These are phyloP conservation scores for Solea senegalensis DNA, from an alignment of 2,113 vertebrate genomes.

Conservation along the genomic window DNA sequence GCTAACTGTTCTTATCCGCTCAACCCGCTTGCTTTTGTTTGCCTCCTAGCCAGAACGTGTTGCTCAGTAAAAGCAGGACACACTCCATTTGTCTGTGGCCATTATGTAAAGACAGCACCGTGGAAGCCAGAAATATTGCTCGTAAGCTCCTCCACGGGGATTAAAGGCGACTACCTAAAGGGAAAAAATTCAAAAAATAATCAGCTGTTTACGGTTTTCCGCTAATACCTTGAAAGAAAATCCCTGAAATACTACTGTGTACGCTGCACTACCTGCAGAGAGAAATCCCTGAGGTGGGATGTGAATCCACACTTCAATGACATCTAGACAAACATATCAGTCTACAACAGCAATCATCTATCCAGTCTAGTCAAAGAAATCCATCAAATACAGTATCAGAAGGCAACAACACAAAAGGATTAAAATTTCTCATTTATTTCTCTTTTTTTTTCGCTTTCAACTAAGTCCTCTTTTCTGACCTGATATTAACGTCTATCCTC, in stretches of 20 bases:
- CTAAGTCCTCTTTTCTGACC: no score
- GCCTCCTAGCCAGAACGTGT: constrained; percentile 27
- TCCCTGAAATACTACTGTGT: constrained; percentile 33
- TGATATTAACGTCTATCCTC: no score
- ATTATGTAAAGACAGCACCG: constrained; percentile 58
- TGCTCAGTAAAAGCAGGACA: constrained; percentile 42
- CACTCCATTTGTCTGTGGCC: constrained; percentile 42
- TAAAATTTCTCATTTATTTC: constrained; percentile 19
- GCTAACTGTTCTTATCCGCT: constrained; percentile 36
- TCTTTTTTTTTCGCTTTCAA: constrained; percentile 10
- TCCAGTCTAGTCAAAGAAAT: constrained; percentile 21
- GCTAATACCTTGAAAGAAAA: constrained; percentile 55
- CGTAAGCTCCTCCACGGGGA: constrained; percentile 69
- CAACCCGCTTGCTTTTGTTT: constrained; percentile 36
- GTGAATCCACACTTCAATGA: constrained; percentile 37
- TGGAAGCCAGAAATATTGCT: constrained; percentile 60
- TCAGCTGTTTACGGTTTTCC: constrained; percentile 63
- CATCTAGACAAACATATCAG: constrained; percentile 28
- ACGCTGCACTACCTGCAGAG: constrained; percentile 20
- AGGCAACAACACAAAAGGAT: background rate
- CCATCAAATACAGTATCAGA: constrained; percentile 11
- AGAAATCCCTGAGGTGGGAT: constrained; percentile 54
- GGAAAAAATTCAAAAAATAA: constrained; percentile 66
- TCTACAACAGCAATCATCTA: constrained; percentile 7
- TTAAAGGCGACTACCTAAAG: constrained; percentile 69